Conservation (phyloP, 1,140 invertebrate species). For the Anadara kagoshimensis region DNA sequence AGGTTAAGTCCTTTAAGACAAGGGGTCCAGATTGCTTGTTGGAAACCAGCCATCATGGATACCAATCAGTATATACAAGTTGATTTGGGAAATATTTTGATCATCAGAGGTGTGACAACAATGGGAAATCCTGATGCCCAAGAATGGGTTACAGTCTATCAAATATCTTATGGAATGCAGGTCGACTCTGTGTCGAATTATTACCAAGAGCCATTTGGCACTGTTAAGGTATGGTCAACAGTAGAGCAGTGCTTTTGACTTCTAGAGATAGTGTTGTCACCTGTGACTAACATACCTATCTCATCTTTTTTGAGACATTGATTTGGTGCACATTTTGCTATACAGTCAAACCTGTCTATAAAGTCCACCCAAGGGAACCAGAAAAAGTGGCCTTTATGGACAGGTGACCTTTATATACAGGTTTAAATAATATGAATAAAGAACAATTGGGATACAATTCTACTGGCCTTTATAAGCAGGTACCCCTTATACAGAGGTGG, state of each 20-base stretch:
- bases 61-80: conserved; percentile 43
- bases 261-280: too few relatives aligned
- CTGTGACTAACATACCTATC: too few relatives aligned
- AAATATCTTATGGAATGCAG: conserved; percentile 36
- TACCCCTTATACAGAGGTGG: too few relatives aligned
- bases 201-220: conserved; percentile 58
- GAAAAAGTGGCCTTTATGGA: too few relatives aligned
- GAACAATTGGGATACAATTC: too few relatives aligned
- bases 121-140: conserved; percentile 50
- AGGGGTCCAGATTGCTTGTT: conserved; percentile 32
- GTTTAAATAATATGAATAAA: too few relatives aligned
- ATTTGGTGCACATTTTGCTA: too few relatives aligned
- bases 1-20: conserved; percentile 38
- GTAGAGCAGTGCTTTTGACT: neutral
- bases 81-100: conserved; percentile 41
- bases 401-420: too few relatives aligned
- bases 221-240: conserved; percentile 34
- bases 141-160: conserved; percentile 54
- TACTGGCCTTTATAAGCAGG: too few relatives aligned
- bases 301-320: too few relatives aligned
- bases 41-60: conserved; percentile 43
- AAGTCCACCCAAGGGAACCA: too few relatives aligned
- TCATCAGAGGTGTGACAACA: conserved; percentile 51
- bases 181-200: conserved; percentile 14
- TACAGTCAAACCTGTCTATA: too few relatives aligned